Evolutionary conservation across 2,113 vertebrate genomes (phyloP), one percentile per base, ranked within the genome.

Genomic region (Protomyctophum bolini): DNA sequence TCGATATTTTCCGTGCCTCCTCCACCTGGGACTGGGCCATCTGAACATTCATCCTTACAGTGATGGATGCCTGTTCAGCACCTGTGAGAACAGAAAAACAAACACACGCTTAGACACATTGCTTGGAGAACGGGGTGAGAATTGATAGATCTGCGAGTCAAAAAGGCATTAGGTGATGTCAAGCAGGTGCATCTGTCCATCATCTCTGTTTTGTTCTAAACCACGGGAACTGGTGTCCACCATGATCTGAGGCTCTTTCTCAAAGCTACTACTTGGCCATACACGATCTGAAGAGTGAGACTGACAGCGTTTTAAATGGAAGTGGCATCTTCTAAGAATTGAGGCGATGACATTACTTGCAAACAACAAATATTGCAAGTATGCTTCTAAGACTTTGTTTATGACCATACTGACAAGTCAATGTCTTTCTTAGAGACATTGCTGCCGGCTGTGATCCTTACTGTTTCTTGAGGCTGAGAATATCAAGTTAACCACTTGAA

Each of bases 11-110:
- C 33, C 86, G 89, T 0, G 93, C 91, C 68, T 96, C 94, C 47
- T 95, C 93, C 66, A 98, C 94, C 73, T 97, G 97, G 0, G 91
- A 85, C 52, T 93, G 94, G 57, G 96, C 92, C 70, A 95, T 71
- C 86, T 97, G 92, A 15, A 99, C 88, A 76, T 97, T 95, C 50
- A 86, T 96, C 57, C 90, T 93, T 29, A 92, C 84, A 0, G 92
- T 92, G 46, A 95, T 14, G 0, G 93, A 96, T 2, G 96, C 95
- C 54, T 96, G 95, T 55, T 98, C 95, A 0, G 96, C 96, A 79
- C 97, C 97, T 99, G 90, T 21, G 60, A 58, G 80, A 28, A 75
- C 28, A 82, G 6, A 66, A 2, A 72, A 5, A 8, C 46, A 52
- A 11, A 77, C 50, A 70, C 15, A 58, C 10, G 14, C 55, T 62